These are phyloP conservation scores for Phyllotreta striolata DNA, from an alignment of 2,888 invertebrate species.

Conservation along the genomic window DNA sequence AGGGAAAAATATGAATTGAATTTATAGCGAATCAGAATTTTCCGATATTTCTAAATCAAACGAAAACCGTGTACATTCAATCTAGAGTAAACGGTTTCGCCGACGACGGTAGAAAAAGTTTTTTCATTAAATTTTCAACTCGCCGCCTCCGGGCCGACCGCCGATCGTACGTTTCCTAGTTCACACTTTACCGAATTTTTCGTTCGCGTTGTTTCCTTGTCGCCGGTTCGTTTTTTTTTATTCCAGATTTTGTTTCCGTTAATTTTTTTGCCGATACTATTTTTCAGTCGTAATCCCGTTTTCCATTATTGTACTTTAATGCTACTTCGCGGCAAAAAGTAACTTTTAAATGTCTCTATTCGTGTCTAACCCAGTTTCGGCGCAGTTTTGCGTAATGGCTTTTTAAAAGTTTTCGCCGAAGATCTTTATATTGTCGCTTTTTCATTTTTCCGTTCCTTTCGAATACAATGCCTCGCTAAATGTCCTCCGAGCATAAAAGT, in stretches of 20 bases:
- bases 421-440: constrained; percentile 20
- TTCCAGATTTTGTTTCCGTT: constrained; percentile 18
- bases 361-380: constrained; percentile 39
- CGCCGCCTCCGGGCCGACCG: constrained; percentile 13
- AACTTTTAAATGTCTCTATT: constrained; percentile 41
- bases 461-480: too few species aligned
- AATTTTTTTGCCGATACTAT: background rate
- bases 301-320: constrained; percentile 41
- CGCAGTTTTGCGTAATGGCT: constrained; percentile 40
- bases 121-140: constrained; percentile 30
- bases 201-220: background rate
- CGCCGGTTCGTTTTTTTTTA: constrained; percentile 19
- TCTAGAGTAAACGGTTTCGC: constrained; percentile 22
- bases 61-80: constrained; percentile 17
- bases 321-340: constrained; percentile 34
- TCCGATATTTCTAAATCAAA: constrained; percentile 12
- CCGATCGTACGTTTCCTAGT: constrained; percentile 19
- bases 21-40: too few species aligned
- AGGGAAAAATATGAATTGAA: too few species aligned
- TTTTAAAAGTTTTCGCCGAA: constrained; percentile 30
- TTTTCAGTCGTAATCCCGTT: constrained; percentile 27
- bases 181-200: constrained; percentile 14
- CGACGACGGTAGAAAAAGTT: constrained; percentile 6
- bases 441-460: too few species aligned
- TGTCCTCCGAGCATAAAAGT: too few species aligned